Evolutionary conservation across 2,113 vertebrate genomes (phyloP).

Genomic region (Ctenomys sociabilis): DNA sequence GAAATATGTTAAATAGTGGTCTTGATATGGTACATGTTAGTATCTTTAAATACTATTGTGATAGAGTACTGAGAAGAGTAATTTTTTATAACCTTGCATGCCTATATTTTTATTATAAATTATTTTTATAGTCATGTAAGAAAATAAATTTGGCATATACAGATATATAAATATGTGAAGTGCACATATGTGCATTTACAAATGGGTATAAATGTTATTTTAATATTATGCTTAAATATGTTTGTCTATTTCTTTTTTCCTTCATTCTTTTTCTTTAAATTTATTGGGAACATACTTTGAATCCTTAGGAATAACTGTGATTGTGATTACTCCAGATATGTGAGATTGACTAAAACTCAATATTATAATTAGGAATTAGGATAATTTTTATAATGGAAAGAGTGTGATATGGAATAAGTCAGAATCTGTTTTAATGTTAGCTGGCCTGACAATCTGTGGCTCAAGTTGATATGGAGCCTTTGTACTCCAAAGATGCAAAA

Average conservation of each 20-base stretch:
- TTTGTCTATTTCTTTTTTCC: neutral
- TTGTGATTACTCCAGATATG: neutral
- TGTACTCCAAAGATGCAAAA: neutral
- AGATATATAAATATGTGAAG: neutral
- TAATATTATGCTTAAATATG: slow-evolving; percentile 46
- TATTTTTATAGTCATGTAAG: slow-evolving; percentile 33
- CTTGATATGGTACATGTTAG: neutral
- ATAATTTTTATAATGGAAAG: slow-evolving; percentile 11
- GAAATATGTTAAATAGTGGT: slow-evolving; percentile 41
- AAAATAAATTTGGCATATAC: slow-evolving; percentile 15
- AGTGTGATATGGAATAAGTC: neutral
- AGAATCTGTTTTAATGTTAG: slow-evolving; percentile 28
- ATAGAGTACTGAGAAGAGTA: neutral
- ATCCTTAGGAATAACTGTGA: neutral
- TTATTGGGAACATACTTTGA: slow-evolving; percentile 21
- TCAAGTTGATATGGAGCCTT: neutral
- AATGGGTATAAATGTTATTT: neutral
- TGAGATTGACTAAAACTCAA: neutral
- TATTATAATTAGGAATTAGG: neutral
- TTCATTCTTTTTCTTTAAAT: slow-evolving; percentile 32
- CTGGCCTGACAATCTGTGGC: neutral
- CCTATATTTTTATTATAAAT: slow-evolving; percentile 21
- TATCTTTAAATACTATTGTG: neutral
- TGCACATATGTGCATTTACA: neutral
- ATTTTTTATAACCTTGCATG: slow-evolving; percentile 13